These are phyloP conservation scores for Sminthurides bifidus DNA, from an alignment of 1,140 invertebrate genomes.

Conservation along the genomic window DNA sequence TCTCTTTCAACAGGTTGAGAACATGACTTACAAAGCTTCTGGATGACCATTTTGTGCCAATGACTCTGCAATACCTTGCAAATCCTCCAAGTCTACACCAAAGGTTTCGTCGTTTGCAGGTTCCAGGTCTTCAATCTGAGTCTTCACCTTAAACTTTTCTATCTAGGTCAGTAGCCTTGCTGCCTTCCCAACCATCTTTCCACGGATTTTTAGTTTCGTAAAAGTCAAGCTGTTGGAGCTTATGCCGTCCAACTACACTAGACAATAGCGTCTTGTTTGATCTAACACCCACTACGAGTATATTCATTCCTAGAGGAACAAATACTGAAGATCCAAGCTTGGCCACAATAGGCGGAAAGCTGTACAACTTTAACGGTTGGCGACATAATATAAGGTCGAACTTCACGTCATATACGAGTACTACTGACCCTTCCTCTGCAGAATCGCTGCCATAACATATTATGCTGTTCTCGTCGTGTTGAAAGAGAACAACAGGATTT, in stretches of 20 bases:
- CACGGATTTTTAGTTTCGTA: conserved; percentile 25
- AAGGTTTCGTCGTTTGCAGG: neutral
- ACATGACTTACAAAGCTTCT: conserved; percentile 24
- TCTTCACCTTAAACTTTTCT: neutral
- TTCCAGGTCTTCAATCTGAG: conserved; percentile 1
- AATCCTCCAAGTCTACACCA: conserved; percentile 1
- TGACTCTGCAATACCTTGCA: conserved; percentile 2
- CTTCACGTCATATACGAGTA: conserved; percentile 26
- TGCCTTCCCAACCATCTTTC: conserved; percentile 11
- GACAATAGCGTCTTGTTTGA: conserved; percentile 19
- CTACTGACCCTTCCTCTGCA: conserved; percentile 26
- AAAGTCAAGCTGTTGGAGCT: conserved; percentile 12
- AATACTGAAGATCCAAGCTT: conserved; percentile 14
- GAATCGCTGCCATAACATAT: conserved; percentile 22
- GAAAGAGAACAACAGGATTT: conserved; percentile 11
- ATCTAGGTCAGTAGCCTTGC: neutral
- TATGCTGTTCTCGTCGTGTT: conserved; percentile 8
- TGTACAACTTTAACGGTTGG: conserved; percentile 27
- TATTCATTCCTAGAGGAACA: conserved; percentile 26
- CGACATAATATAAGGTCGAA: conserved; percentile 23
- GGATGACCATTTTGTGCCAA: conserved; percentile 26
- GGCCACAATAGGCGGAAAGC: conserved; percentile 20
- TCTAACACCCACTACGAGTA: conserved; percentile 18
- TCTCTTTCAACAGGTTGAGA: neutral
- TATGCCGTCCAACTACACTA: conserved; percentile 21